A percentile compares a stretch with the other conserved stretches of the same genome.
Conservation (phyloP, 2,888 invertebrate genomes). For the Cactoblastis cactorum region DNA sequence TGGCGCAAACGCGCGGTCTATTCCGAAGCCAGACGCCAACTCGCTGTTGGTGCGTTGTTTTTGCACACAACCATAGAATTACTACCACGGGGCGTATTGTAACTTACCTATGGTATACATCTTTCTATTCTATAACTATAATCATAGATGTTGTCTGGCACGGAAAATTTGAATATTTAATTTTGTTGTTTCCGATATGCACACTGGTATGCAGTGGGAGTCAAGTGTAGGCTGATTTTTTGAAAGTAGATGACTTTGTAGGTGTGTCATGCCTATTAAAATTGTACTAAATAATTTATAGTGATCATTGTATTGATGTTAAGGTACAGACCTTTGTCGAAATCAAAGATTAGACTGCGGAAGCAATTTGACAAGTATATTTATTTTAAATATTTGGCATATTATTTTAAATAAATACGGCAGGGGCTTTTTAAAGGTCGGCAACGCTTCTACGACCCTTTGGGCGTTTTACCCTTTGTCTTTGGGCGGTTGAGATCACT, state of each 20-base stretch:
- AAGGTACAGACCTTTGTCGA: too few species aligned
- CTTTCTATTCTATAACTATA: slow-evolving; percentile 47
- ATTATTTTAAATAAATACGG: too few species aligned
- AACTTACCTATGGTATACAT: slow-evolving; percentile 60
- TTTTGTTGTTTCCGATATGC: slow-evolving; percentile 16
- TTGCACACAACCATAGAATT: slow-evolving; percentile 53
- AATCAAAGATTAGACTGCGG: too few species aligned
- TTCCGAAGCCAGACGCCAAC: slow-evolving; percentile 68
- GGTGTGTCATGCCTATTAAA: slow-evolving; percentile 9
- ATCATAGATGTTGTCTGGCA: slow-evolving; percentile 41
- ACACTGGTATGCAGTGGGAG: slow-evolving; percentile 17
- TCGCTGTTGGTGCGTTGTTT: slow-evolving; percentile 53
- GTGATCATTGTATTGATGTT: background rate
- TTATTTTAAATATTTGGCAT: too few species aligned
- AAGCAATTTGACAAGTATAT: too few species aligned
- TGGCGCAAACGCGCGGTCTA: slow-evolving; percentile 67
- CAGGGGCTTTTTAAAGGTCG: too few species aligned
- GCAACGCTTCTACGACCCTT: too few species aligned
- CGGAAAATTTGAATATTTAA: background rate
- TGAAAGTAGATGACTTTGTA: slow-evolving; percentile 17
- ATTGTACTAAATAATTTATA: slow-evolving; percentile 5
- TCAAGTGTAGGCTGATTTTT: slow-evolving; percentile 21
- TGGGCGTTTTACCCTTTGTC: too few species aligned
- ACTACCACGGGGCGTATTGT: slow-evolving; percentile 65
- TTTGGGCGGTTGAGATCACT: too few species aligned